Conservation (phyloP, 2,113 vertebrate genomes). For the Lasiurus borealis region DNA sequence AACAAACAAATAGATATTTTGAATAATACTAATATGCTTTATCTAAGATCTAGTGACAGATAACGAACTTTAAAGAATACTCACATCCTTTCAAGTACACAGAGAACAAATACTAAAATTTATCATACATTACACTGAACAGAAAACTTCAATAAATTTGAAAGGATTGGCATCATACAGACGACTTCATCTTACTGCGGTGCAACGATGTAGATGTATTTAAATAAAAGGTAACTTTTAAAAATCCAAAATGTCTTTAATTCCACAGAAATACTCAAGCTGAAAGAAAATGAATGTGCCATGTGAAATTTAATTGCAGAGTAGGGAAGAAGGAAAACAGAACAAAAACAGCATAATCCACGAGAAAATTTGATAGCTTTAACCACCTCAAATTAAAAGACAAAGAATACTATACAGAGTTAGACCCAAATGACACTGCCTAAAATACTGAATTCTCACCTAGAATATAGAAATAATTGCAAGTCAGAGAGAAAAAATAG, state of each 20-base stretch:
- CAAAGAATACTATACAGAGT: neutral
- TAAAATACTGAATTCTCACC: neutral
- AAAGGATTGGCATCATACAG: neutral
- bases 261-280: neutral
- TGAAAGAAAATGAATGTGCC: neutral
- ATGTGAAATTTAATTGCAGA: neutral
- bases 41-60: neutral
- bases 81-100: neutral
- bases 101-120: neutral
- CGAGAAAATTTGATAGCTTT: neutral
- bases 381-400: neutral
- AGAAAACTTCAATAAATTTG: neutral
- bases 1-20: neutral
- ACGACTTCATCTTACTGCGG: neutral
- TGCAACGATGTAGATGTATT: neutral
- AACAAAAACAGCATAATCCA: neutral
- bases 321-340: neutral
- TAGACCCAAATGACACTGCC: neutral
- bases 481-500: neutral
- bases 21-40: neutral
- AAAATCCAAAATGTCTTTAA: conserved; percentile 2
- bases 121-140: neutral
- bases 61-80: neutral
- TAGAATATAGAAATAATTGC: neutral
- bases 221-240: neutral